These are phyloP conservation scores for Willisornis vidua DNA, from an alignment of 2,113 vertebrate species.

Conservation along the genomic window DNA sequence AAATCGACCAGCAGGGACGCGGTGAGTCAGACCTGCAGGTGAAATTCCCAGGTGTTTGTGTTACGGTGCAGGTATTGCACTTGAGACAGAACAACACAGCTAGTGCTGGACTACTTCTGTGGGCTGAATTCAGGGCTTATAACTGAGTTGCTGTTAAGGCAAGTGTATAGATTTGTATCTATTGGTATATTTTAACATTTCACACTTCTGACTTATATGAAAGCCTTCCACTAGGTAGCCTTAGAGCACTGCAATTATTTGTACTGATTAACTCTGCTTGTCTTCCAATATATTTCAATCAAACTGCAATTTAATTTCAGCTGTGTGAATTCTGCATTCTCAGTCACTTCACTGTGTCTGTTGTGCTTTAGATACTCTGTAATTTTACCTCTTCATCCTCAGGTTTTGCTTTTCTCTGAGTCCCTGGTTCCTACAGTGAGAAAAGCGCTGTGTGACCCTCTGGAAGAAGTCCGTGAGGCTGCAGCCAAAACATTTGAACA, in stretches of 20 bases:
- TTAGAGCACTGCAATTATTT: neutral
- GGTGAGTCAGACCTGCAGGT: conserved; percentile 69
- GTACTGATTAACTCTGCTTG: neutral
- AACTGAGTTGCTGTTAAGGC: neutral
- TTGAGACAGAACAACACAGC: neutral
- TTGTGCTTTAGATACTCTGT: neutral
- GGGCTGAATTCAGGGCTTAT: neutral
- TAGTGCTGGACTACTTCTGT: neutral
- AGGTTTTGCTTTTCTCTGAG: conserved; percentile 97
- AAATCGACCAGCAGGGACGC: conserved; percentile 98
- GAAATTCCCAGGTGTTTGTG: neutral
- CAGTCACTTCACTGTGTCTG: neutral
- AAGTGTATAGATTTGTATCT: neutral
- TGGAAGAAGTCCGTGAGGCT: conserved; percentile 95
- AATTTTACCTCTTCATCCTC: neutral
- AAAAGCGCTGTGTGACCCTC: conserved; percentile 94
- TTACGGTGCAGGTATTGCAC: neutral
- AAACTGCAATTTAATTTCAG: neutral
- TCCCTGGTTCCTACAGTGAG: conserved; percentile 95
- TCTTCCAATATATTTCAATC: neutral
- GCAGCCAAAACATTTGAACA: conserved; percentile 99
- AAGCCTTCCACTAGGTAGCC: neutral
- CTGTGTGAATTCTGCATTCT: neutral
- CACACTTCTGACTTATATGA: neutral
- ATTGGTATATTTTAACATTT: neutral